A percentile compares a stretch with the other conserved stretches of the same genome.
Conservation (phyloP, 2,113 vertebrate species). For the Macaca fascicularis region T2T-MFA8v1.1 NC_088387.1:81488001-81488500, state of each 20-base stretch:
- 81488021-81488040: not conserved
- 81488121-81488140: constrained; percentile 27
- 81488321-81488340: not conserved
- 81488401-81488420: not conserved
- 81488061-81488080: not conserved
- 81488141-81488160: not conserved
- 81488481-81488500: not conserved
- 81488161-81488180: constrained; percentile 14
- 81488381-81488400: not conserved
- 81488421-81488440: not conserved
- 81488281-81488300: not conserved
- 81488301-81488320: not conserved
- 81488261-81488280: not conserved
- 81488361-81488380: not conserved
- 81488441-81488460: not conserved
- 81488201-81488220: not conserved
- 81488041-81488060: not conserved
- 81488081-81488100: not conserved
- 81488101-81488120: not conserved
- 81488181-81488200: not conserved
- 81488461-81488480: not conserved
- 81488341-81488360: not conserved
- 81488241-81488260: not conserved
- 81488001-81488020: not conserved
- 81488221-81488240: constrained; percentile 3